Conservation (phyloP, 2,113 vertebrate species). For the Nibea coibor region DNA sequence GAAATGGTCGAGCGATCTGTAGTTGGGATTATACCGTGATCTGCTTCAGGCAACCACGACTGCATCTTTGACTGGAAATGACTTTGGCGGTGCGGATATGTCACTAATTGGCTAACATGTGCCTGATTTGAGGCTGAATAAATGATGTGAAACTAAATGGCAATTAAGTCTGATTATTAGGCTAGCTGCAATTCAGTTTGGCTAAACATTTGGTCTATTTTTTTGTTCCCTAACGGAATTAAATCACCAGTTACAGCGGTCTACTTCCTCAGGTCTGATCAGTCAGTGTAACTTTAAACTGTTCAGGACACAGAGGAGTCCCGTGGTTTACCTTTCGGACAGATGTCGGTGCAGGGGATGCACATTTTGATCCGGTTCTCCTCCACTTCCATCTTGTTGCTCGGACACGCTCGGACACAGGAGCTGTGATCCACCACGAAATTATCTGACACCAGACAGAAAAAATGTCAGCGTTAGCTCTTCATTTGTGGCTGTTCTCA, state of each 20-base stretch:
- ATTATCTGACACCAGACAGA: conserved; percentile 86
- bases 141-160: not conserved
- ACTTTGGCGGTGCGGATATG: too few species aligned
- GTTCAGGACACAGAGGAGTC: too few species aligned
- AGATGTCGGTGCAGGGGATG: conserved; percentile 97
- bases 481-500: too few species aligned
- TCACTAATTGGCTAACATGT: not conserved
- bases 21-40: not conserved
- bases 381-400: conserved; percentile 99
- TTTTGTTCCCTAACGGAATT: not conserved
- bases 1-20: not conserved
- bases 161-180: not conserved
- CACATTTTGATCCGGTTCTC: conserved; percentile 98
- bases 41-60: not conserved
- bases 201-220: not conserved
- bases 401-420: conserved; percentile 95
- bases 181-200: not conserved
- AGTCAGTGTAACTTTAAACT: too few species aligned
- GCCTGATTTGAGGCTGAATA: not conserved
- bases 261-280: not conserved
- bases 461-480: not conserved
- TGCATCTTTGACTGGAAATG: not conserved
- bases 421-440: conserved; percentile 99
- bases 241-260: not conserved
- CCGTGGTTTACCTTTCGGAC: conserved; percentile 91